phyloP scores from a whole-genome alignment of 2,113 vertebrate species.

The Silurus glanis region DNA sequence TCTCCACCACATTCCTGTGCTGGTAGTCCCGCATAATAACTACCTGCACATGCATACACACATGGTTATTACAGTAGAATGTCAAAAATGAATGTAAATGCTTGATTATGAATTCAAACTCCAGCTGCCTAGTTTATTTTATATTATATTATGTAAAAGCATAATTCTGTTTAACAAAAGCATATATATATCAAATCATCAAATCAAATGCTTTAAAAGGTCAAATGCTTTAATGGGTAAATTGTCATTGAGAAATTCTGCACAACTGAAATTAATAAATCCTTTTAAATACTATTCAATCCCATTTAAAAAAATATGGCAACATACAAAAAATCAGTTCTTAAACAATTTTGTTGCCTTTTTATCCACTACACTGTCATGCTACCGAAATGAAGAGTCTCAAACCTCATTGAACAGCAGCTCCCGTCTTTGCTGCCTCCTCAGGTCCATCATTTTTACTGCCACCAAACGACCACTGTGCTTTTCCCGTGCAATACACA shows the following conservation, averaged over 20 bases:
- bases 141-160: not conserved
- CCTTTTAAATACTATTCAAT: not conserved
- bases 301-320: not conserved
- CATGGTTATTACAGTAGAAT: not conserved
- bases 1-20: slow-evolving; percentile 94
- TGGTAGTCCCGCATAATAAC: slow-evolving; percentile 99
- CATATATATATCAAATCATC: too few relatives aligned
- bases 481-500: slow-evolving; percentile 93
- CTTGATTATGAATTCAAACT: not conserved
- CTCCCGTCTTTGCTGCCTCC: slow-evolving; percentile 94
- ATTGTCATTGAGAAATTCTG: slow-evolving; percentile 1
- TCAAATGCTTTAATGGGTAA: too few relatives aligned
- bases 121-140: not conserved
- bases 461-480: slow-evolving; percentile 93
- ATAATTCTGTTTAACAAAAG: not conserved
- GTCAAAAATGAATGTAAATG: not conserved
- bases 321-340: not conserved
- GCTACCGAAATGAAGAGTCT: not conserved
- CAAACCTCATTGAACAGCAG: slow-evolving; percentile 95
- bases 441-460: slow-evolving; percentile 98
- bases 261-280: not conserved
- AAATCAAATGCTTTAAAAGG: too few relatives aligned
- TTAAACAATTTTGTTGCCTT: not conserved
- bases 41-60: slow-evolving; percentile 73
- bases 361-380: not conserved